Conservation (phyloP, 1,140 invertebrate genomes). For the Drosophila asahinai region DNA sequence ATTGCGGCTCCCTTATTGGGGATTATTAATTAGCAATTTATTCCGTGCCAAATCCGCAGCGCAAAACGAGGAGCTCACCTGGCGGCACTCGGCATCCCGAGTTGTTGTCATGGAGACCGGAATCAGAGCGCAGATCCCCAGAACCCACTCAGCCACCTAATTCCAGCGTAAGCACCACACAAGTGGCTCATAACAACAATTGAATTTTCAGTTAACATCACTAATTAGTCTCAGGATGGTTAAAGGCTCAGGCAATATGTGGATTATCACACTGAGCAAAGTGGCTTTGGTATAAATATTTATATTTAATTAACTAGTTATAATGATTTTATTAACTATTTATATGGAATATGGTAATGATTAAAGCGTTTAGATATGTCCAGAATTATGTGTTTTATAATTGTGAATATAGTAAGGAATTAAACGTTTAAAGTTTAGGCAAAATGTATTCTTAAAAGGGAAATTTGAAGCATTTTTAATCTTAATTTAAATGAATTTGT, state of each 20-base stretch:
- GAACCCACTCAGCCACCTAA: slow-evolving; percentile 9
- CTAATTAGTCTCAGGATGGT: slow-evolving; percentile 36
- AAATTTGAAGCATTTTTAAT: too few species aligned
- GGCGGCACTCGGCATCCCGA: neutral
- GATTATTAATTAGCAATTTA: slow-evolving; percentile 46
- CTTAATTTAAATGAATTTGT: too few species aligned
- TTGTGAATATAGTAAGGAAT: too few species aligned
- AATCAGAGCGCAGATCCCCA: neutral
- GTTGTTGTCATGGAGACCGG: slow-evolving; percentile 18
- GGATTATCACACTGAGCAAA: slow-evolving; percentile 4
- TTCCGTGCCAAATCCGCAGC: slow-evolving; percentile 3
- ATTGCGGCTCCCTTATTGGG: slow-evolving; percentile 18
- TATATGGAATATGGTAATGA: too few species aligned
- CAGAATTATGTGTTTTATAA: too few species aligned
- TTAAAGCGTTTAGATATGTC: too few species aligned
- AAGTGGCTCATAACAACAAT: slow-evolving; percentile 28
- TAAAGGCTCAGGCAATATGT: neutral
- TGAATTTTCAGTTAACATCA: slow-evolving; percentile 42
- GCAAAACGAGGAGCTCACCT: neutral
- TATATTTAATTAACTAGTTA: too few species aligned
- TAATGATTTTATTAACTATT: too few species aligned
- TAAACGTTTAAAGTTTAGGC: too few species aligned
- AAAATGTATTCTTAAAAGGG: too few species aligned
- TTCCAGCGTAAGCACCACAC: slow-evolving; percentile 21
- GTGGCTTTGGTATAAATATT: too few species aligned